Evolutionary conservation across 2,113 vertebrate species (phyloP), one percentile per base, ranked within the genome.

Genomic region (Alethe castanea): DNA sequence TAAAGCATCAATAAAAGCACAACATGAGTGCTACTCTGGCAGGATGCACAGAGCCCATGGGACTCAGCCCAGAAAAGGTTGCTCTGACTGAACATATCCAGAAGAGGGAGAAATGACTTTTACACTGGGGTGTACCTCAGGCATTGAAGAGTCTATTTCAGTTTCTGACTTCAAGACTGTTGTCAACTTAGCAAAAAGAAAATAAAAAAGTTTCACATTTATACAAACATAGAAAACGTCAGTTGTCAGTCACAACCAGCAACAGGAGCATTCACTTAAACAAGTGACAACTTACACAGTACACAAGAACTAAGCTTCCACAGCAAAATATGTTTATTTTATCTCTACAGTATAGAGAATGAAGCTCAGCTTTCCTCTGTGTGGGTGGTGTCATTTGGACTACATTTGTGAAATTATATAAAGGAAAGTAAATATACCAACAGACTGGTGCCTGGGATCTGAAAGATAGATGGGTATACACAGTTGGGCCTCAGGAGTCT

Each of bases 11-110:
- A 9, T 28, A 57, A 81, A 77, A 88, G 38, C 47, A 57, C 8
- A 18, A n/a, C 4, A 9, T 0, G 2, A 76, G 16, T 33, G 22
- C 33, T 28, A 14, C 9, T 16, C 48, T 26, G 42, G 65, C 35
- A 81, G 26, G 14, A 36, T 2, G 17, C 26, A 24, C 9, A 18
- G 12, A 31, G 45, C 2, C 2, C 12, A 6, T 0, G 14, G 33
- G 44, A 24, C 31, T 44, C 59, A 33, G 57, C 20, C 29, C 8
- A 4, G 42, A 87, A 38, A 14, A 67, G 22, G 35, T 12, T 42
- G 3, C 28, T 77, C 48, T 33, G 56, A 45, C 38, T 16, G 50
- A 50, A 31, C 24, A 19, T 14, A n/a, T 8, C 9, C 31, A 11
- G 2, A 45, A 52, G 4, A 42, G 8, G 9, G 6, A 65, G n/a